phyloP scores from a whole-genome alignment of 2,888 invertebrate genomes.

The Pheosia gnoma region DNA sequence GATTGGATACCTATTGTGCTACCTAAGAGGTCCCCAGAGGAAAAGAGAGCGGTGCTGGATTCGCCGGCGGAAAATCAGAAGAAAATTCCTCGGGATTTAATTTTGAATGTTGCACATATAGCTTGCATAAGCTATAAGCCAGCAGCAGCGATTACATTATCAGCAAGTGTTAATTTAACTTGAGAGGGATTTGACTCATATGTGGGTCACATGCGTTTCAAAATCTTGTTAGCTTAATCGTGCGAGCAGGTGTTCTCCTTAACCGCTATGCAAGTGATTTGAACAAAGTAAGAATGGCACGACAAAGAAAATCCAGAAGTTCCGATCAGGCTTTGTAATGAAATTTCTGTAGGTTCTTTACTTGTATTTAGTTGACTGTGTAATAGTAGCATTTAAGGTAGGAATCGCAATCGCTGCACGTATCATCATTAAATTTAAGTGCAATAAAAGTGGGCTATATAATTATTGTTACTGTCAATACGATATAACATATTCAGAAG shows the following conservation, averaged over 20 bases:
- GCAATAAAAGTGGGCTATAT: slow-evolving; percentile 23
- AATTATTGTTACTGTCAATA: slow-evolving; percentile 38
- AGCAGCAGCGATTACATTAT: neutral
- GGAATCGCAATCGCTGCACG: neutral
- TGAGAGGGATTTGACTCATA: neutral
- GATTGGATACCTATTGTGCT: neutral
- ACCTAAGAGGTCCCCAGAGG: too few species aligned
- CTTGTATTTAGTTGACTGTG: neutral
- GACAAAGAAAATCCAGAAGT: neutral
- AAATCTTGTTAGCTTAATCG: slow-evolving; percentile 2
- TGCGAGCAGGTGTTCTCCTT: neutral
- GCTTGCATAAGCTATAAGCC: neutral
- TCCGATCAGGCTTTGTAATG: neutral
- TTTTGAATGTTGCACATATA: too few species aligned
- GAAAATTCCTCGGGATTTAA: too few species aligned
- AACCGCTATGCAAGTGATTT: neutral
- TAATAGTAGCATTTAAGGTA: neutral
- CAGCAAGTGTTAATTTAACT: neutral
- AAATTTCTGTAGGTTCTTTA: neutral
- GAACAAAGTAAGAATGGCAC: neutral
- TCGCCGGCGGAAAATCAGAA: too few species aligned
- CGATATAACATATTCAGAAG: slow-evolving; percentile 55
- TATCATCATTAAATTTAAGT: slow-evolving; percentile 17
- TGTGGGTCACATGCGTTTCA: neutral
- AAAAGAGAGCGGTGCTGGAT: too few species aligned